A percentile compares a stretch with the other conserved stretches of the same genome.
These are phyloP conservation scores for Xanthia icteritia DNA, from an alignment of 2,888 invertebrate species.

Conservation along the genomic window DNA sequence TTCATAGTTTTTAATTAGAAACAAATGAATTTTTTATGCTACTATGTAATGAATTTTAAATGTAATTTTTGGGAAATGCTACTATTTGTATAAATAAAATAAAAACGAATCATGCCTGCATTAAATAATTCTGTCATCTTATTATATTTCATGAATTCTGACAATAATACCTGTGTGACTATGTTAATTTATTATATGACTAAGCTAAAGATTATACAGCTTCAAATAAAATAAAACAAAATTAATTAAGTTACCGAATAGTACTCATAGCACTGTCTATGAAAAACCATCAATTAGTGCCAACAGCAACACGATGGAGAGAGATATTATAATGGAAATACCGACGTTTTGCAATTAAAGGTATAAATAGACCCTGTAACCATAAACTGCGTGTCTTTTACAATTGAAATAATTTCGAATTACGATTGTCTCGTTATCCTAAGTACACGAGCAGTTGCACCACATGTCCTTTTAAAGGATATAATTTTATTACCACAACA, in stretches of 20 bases:
- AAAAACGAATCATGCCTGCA: not conserved
- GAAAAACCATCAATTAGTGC: slow-evolving; percentile 35
- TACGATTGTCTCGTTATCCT: slow-evolving; percentile 14
- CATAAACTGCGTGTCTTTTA: slow-evolving; percentile 24
- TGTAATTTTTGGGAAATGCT: not conserved
- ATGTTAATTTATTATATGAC: slow-evolving; percentile 16
- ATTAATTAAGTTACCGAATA: not conserved
- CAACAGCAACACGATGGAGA: slow-evolving; percentile 17
- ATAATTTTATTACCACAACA: slow-evolving; percentile 47
- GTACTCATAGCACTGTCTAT: not conserved
- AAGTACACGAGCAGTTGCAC: slow-evolving; percentile 33
- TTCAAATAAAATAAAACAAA: slow-evolving; percentile 29
- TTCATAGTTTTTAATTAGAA: no score
- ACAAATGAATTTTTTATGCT: no score
- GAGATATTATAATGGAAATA: slow-evolving; percentile 23
- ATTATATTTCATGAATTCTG: not conserved
- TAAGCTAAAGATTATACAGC: not conserved
- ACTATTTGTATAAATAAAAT: not conserved
- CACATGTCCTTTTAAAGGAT: slow-evolving; percentile 45
- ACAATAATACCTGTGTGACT: not conserved
- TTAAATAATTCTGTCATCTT: not conserved
- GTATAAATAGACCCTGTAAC: slow-evolving; percentile 4
- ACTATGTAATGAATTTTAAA: no score
- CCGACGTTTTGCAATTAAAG: slow-evolving; percentile 25
- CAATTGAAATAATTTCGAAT: slow-evolving; percentile 38